A percentile compares a stretch with the other conserved stretches of the same genome.
phyloP scores from a whole-genome alignment of 2,113 vertebrate genomes.

The Neotoma lepida region DNA sequence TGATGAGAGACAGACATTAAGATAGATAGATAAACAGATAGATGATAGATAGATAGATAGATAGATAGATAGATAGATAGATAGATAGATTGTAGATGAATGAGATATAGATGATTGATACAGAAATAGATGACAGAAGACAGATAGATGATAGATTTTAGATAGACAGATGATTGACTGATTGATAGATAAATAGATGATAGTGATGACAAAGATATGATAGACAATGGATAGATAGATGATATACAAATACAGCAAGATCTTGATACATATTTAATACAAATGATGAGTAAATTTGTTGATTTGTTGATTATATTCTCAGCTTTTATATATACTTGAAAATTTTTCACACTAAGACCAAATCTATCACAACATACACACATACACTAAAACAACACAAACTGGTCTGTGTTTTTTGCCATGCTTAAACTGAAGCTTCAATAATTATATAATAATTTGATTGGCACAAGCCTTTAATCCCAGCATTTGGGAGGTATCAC shows the following conservation, averaged over 20 bases:
- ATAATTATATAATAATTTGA: slow-evolving; percentile 28
- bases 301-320: neutral
- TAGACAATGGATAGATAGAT: neutral
- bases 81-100: neutral
- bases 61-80: neutral
- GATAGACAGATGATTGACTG: neutral
- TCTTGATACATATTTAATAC: slow-evolving; percentile 15
- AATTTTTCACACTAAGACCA: neutral
- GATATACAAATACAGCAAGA: slow-evolving; percentile 14
- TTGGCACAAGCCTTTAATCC: neutral
- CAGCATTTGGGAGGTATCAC: neutral
- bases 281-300: neutral
- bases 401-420: neutral
- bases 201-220: neutral
- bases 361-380: neutral
- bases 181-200: neutral
- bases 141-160: neutral
- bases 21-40: neutral
- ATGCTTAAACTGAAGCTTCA: neutral
- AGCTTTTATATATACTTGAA: neutral
- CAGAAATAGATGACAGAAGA: neutral
- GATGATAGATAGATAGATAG: neutral
- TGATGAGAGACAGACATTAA: neutral
- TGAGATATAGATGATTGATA: neutral
- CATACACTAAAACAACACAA: neutral